A percentile compares a stretch with the other conserved stretches of the same genome.
Conservation (phyloP, 2,888 invertebrate genomes). For the Microchrysa polita region DNA sequence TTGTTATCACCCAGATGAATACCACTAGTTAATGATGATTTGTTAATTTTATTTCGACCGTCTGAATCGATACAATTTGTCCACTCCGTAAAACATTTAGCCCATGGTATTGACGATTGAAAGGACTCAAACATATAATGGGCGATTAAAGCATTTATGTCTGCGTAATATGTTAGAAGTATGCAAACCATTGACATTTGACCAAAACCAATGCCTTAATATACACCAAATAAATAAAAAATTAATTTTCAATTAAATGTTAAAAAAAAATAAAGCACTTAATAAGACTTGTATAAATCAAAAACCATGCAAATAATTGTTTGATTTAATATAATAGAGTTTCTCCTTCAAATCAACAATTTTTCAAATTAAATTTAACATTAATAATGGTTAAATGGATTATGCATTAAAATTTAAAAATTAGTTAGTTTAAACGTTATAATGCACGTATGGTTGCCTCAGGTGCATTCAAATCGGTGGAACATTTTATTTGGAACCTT, state of each 20-base stretch:
- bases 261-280: too few species aligned
- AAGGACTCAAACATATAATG: slow-evolving; percentile 73
- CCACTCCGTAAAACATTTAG: slow-evolving; percentile 69
- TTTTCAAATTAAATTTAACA: too few species aligned
- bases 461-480: too few species aligned
- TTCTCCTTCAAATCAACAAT: too few species aligned
- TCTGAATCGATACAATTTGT: slow-evolving; percentile 60
- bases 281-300: too few species aligned
- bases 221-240: not conserved
- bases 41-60: slow-evolving; percentile 4
- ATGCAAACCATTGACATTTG: slow-evolving; percentile 67
- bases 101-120: slow-evolving; percentile 71
- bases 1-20: slow-evolving; percentile 11
- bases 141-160: slow-evolving; percentile 70
- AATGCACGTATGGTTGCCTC: too few species aligned
- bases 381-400: too few species aligned
- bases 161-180: slow-evolving; percentile 73
- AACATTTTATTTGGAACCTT: too few species aligned
- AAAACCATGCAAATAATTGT: too few species aligned
- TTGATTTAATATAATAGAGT: too few species aligned
- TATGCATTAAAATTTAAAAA: too few species aligned
- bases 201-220: slow-evolving; percentile 68
- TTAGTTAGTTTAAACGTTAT: too few species aligned
- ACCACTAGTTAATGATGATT: slow-evolving; percentile 8
- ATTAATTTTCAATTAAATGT: not conserved